Evolutionary conservation across 2,113 vertebrate genomes (phyloP).

Genomic region (Hippocampus guttulatus): DNA sequence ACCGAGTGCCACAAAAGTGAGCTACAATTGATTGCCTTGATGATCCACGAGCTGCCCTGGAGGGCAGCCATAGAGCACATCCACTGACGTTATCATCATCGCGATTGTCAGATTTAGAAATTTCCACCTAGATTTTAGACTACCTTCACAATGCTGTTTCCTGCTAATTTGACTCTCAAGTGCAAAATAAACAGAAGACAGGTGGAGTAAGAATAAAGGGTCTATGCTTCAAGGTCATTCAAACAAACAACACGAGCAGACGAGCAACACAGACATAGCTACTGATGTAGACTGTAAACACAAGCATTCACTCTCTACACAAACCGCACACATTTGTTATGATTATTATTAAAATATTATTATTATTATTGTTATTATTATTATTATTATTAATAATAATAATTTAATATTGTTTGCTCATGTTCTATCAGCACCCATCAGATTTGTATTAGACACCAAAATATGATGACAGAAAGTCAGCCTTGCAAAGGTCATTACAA

Average conservation of each 20-base stretch:
- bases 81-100: constrained; percentile 49
- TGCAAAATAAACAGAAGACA: constrained; percentile 23
- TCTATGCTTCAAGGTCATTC: constrained; percentile 68
- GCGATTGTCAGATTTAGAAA: constrained; percentile 49
- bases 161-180: constrained; percentile 12
- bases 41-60: background rate
- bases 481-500: constrained; percentile 72
- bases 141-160: constrained; percentile 13
- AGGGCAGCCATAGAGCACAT: constrained; percentile 9
- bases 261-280: constrained; percentile 19
- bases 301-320: background rate
- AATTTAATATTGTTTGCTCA: background rate
- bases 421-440: constrained; percentile 15
- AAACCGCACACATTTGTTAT: background rate
- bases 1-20: background rate
- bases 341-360: too few relatives aligned
- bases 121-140: constrained; percentile 31
- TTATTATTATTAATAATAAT: too few relatives aligned
- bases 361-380: too few relatives aligned
- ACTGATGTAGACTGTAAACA: constrained; percentile 19
- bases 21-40: background rate
- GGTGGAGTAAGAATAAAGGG: constrained; percentile 30
- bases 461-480: constrained; percentile 39
- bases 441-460: constrained; percentile 26
- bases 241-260: constrained; percentile 31